A percentile compares a stretch with the other conserved stretches of the same genome.
Conservation (phyloP, 2,797 vertebrate genomes). For the Smutsia temminckii region DNA sequence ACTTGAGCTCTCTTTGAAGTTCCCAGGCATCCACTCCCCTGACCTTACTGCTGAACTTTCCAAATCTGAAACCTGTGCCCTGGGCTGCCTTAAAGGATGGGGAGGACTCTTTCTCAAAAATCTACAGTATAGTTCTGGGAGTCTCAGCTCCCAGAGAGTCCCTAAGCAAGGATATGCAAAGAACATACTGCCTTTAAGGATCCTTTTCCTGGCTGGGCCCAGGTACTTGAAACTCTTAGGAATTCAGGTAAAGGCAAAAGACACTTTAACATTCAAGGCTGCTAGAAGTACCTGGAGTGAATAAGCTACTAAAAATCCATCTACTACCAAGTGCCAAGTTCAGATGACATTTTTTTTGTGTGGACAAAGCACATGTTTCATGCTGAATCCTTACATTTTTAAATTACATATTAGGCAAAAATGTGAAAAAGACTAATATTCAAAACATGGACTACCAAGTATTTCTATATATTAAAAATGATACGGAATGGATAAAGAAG, state of each 20-base stretch:
- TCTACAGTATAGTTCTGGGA: background rate
- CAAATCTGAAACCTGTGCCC: background rate
- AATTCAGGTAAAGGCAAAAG: constrained; percentile 15
- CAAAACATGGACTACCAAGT: background rate
- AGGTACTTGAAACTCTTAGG: background rate
- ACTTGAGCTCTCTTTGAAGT: background rate
- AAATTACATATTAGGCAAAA: background rate
- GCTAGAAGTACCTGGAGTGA: background rate
- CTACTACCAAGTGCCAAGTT: background rate
- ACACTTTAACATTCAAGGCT: background rate
- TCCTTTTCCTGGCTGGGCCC: background rate
- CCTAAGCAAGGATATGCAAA: background rate
- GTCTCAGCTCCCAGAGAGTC: background rate
- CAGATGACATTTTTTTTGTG: background rate
- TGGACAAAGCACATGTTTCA: constrained; percentile 5
- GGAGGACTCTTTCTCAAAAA: background rate
- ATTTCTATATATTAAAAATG: constrained; percentile 18
- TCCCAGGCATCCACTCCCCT: background rate
- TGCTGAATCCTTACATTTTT: background rate
- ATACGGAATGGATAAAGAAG: too few species aligned
- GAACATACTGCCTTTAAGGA: background rate
- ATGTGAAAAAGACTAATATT: background rate
- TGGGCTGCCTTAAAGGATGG: background rate
- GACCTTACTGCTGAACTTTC: background rate
- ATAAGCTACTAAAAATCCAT: background rate